phyloP scores from a whole-genome alignment of 2,888 invertebrate genomes.

The Andrena bucephala region DNA sequence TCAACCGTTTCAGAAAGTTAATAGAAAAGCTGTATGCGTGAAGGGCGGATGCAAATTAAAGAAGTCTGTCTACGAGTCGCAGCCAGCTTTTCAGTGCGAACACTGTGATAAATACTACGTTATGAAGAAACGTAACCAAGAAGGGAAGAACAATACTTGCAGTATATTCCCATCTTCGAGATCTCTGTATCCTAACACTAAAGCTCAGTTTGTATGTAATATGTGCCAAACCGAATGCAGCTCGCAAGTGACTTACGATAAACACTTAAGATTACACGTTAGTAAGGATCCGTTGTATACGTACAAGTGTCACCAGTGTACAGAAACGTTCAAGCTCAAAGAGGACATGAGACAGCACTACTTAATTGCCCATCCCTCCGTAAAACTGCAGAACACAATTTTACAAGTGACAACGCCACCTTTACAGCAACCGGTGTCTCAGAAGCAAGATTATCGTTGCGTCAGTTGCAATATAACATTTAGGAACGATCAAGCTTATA shows the following conservation, averaged over 20 bases:
- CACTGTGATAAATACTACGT: slow-evolving; percentile 69
- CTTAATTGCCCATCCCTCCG: slow-evolving; percentile 54
- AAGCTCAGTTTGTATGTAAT: slow-evolving; percentile 78
- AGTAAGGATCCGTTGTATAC: slow-evolving; percentile 74
- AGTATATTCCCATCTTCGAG: slow-evolving; percentile 68
- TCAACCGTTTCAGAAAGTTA: slow-evolving; percentile 15
- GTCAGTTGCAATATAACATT: slow-evolving; percentile 75
- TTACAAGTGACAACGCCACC: slow-evolving; percentile 45
- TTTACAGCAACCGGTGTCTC: slow-evolving; percentile 27
- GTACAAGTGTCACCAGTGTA: slow-evolving; percentile 78
- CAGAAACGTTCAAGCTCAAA: slow-evolving; percentile 73
- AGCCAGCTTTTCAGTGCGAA: slow-evolving; percentile 64
- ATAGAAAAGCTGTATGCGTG: slow-evolving; percentile 42
- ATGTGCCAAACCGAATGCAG: slow-evolving; percentile 75
- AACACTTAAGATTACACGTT: slow-evolving; percentile 74
- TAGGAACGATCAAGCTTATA: slow-evolving; percentile 73
- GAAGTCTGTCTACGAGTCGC: slow-evolving; percentile 57
- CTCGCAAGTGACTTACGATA: slow-evolving; percentile 66
- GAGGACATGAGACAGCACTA: slow-evolving; percentile 73
- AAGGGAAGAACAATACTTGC: slow-evolving; percentile 66
- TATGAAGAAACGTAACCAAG: slow-evolving; percentile 49
- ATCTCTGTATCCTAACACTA: slow-evolving; percentile 71
- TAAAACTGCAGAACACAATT: slow-evolving; percentile 56
- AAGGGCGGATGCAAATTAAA: slow-evolving; percentile 66
- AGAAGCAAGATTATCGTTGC: slow-evolving; percentile 60